These are phyloP conservation scores for Diogma glabrata DNA, from an alignment of 2,888 invertebrate genomes.

Conservation along the genomic window DNA sequence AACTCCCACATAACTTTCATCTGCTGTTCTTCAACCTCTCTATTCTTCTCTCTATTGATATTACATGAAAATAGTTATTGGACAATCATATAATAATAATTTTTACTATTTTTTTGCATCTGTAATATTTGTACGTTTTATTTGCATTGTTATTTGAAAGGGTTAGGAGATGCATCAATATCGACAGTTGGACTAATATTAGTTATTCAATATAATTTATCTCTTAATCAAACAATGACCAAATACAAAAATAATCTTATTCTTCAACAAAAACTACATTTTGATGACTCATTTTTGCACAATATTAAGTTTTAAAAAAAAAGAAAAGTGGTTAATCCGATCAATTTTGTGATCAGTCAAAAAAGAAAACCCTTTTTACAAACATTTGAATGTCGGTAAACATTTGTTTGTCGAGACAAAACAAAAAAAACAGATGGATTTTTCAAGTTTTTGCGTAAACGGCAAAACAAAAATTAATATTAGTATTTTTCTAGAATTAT, in stretches of 20 bases:
- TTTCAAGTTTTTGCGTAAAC: not conserved
- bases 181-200: slow-evolving; percentile 7
- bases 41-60: too few species aligned
- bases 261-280: not conserved
- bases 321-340: slow-evolving; percentile 3
- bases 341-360: slow-evolving; percentile 2
- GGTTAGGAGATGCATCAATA: too few species aligned
- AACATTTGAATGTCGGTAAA: slow-evolving; percentile 1
- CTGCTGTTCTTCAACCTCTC: too few species aligned
- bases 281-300: slow-evolving; percentile 9
- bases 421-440: slow-evolving; percentile 9
- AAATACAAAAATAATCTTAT: not conserved
- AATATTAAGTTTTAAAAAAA: slow-evolving; percentile 1
- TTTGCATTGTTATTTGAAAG: slow-evolving; percentile 4
- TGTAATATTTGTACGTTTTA: not conserved
- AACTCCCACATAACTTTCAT: too few species aligned
- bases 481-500: too few species aligned
- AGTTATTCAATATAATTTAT: not conserved
- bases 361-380: slow-evolving; percentile 5
- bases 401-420: too few species aligned
- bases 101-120: too few species aligned
- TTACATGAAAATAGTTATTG: too few species aligned
- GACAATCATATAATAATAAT: too few species aligned
- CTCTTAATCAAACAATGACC: too few species aligned
- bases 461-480: too few species aligned